Percentiles rank a stretch among this genome's conserved stretches.
phyloP scores from a whole-genome alignment of 2,888 invertebrate genomes.

The Dexiosoma caninum region DNA sequence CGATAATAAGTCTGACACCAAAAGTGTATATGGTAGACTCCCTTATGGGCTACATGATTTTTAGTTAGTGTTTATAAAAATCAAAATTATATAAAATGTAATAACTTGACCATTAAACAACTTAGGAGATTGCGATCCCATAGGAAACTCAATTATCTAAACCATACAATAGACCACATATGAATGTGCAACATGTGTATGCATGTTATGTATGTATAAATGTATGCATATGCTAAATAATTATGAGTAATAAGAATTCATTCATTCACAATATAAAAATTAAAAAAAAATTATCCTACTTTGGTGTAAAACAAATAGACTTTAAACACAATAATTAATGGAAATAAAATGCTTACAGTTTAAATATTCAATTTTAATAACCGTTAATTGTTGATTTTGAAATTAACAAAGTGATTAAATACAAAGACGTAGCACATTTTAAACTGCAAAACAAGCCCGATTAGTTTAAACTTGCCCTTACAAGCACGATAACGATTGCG shows the following conservation, averaged over 20 bases:
- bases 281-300: constrained; percentile 8
- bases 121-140: too few relatives aligned
- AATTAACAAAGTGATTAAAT: constrained; percentile 46
- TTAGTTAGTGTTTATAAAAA: too few relatives aligned
- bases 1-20: too few relatives aligned
- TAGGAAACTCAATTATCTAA: too few relatives aligned
- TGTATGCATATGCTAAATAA: too few relatives aligned
- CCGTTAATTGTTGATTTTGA: constrained; percentile 51
- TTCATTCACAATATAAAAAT: background rate
- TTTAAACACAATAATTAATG: constrained; percentile 11
- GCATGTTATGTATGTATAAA: too few relatives aligned
- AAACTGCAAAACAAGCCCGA: constrained; percentile 40
- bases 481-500: background rate
- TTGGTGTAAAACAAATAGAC: constrained; percentile 1
- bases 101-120: too few relatives aligned
- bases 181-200: too few relatives aligned
- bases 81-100: too few relatives aligned
- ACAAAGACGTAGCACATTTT: constrained; percentile 10
- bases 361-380: constrained; percentile 44
- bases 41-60: too few relatives aligned
- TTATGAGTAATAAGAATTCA: background rate
- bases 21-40: too few relatives aligned
- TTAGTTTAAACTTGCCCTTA: background rate
- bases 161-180: too few relatives aligned
- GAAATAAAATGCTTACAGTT: constrained; percentile 29